Conservation (phyloP, 2,888 invertebrate species). For the Myopa tessellatipennis region DNA sequence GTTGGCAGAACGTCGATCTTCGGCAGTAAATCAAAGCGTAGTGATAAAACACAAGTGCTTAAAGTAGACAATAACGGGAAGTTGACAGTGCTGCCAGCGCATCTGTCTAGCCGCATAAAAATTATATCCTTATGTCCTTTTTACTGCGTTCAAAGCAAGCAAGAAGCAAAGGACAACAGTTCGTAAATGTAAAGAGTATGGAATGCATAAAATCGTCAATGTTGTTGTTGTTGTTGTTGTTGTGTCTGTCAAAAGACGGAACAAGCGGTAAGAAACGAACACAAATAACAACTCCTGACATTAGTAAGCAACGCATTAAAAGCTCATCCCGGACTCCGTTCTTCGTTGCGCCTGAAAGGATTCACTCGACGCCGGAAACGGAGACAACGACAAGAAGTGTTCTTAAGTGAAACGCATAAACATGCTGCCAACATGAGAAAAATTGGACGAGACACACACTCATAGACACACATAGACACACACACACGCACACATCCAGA, state of each 20-base stretch:
- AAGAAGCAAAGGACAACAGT: neutral
- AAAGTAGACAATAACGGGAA: neutral
- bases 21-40: neutral
- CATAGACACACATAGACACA: neutral
- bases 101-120: slow-evolving; percentile 30
- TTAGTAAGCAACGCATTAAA: slow-evolving; percentile 6
- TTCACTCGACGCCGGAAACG: neutral
- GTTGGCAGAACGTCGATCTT: neutral
- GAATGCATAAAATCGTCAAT: neutral
- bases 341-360: neutral
- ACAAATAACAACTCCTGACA: neutral
- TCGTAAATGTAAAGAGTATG: neutral
- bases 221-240: neutral
- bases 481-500: neutral
- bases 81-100: slow-evolving; percentile 18
- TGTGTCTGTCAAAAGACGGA: too few relatives aligned
- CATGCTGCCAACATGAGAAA: slow-evolving; percentile 28
- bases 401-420: slow-evolving; percentile 20
- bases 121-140: slow-evolving; percentile 17
- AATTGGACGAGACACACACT: neutral
- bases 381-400: neutral
- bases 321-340: neutral
- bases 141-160: neutral
- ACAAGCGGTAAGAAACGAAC: neutral
- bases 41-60: neutral